These are phyloP conservation scores for Speoplatyrhinus poulsoni DNA, from an alignment of 2,113 vertebrate species.

Conservation along the genomic window DNA sequence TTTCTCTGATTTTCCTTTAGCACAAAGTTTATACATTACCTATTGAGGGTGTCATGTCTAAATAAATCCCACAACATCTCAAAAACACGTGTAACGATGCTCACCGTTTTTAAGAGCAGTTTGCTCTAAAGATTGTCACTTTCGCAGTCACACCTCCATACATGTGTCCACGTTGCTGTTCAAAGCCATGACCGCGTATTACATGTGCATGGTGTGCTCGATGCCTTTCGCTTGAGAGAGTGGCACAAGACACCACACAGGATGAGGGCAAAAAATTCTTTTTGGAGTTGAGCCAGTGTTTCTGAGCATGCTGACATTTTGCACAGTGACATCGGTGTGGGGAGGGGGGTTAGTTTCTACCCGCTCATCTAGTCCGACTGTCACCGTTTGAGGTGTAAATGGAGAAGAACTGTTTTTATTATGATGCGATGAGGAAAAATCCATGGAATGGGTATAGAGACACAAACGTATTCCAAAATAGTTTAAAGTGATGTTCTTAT, in stretches of 20 bases:
- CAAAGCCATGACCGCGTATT: conserved; percentile 54
- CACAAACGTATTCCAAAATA: background rate
- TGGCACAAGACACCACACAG: conserved; percentile 45
- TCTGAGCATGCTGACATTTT: conserved; percentile 68
- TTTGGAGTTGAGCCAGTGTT: conserved; percentile 56
- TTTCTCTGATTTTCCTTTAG: conserved; percentile 80
- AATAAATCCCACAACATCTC: conserved; percentile 62
- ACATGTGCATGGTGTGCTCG: conserved; percentile 65
- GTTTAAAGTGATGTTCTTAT: background rate
- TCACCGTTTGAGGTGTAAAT: conserved; percentile 30
- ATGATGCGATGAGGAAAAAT: background rate
- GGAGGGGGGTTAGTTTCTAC: conserved; percentile 26
- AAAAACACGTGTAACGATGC: background rate
- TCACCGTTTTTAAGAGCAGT: background rate
- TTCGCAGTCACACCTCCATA: background rate
- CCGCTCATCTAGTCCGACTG: conserved; percentile 33
- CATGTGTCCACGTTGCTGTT: conserved; percentile 27
- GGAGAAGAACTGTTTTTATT: no score
- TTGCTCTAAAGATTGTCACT: background rate
- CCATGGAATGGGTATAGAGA: no score
- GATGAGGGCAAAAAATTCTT: conserved; percentile 58
- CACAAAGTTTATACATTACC: conserved; percentile 86
- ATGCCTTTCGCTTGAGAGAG: conserved; percentile 58
- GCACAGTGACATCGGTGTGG: conserved; percentile 45
- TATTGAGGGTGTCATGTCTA: conserved; percentile 77